phyloP scores from a whole-genome alignment of 2,113 vertebrate genomes.

The Brienomyrus longianalis region DNA sequence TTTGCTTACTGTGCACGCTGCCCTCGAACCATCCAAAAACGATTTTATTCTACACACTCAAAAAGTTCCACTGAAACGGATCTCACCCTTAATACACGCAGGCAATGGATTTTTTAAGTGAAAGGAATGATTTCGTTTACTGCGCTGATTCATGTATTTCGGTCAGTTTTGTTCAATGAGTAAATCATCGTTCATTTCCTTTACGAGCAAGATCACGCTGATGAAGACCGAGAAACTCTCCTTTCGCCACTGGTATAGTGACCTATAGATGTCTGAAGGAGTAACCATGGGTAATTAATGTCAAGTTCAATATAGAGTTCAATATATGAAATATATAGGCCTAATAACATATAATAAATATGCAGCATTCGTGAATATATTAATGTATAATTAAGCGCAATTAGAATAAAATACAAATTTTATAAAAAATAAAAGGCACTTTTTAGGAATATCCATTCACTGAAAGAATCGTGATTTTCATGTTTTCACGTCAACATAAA shows the following conservation, averaged over 20 bases:
- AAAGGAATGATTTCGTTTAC: background rate
- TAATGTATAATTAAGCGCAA: background rate
- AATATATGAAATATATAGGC: background rate
- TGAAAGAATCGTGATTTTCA: background rate
- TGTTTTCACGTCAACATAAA: background rate
- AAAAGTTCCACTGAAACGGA: slow-evolving; percentile 27
- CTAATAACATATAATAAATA: background rate
- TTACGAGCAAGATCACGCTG: background rate
- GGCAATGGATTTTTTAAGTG: background rate
- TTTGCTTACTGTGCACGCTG: slow-evolving; percentile 41
- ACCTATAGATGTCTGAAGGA: background rate
- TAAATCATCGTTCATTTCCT: background rate
- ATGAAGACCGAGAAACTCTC: background rate
- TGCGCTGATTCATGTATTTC: background rate
- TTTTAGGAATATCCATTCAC: background rate
- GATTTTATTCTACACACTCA: slow-evolving; percentile 35
- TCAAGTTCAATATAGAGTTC: background rate
- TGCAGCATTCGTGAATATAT: background rate
- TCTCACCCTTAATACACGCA: slow-evolving; percentile 3
- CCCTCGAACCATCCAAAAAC: slow-evolving; percentile 29
- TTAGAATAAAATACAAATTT: background rate
- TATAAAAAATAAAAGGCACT: background rate
- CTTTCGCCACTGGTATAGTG: background rate
- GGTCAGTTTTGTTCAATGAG: background rate
- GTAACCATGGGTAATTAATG: background rate